A percentile compares a stretch with the other conserved stretches of the same genome.
Conservation (phyloP, 1,140 invertebrate genomes). For the Apis laboriosa region DNA sequence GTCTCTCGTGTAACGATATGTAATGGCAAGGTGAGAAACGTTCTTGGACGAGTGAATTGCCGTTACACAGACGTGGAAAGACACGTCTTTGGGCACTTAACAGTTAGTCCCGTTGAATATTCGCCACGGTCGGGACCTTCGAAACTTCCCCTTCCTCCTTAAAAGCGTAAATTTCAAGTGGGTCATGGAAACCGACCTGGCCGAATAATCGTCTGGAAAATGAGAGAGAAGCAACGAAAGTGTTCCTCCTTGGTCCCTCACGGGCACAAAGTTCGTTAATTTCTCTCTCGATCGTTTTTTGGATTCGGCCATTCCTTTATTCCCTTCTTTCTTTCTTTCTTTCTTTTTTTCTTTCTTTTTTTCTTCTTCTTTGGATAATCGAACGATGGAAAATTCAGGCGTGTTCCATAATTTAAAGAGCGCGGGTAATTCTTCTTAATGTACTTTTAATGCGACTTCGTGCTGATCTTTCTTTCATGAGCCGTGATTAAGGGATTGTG, state of each 20-base stretch:
- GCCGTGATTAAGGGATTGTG: background rate
- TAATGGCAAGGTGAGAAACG: slow-evolving; percentile 2
- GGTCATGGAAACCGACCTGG: slow-evolving; percentile 47
- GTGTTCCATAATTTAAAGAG: too few relatives aligned
- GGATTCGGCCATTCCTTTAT: background rate
- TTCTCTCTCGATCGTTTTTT: background rate
- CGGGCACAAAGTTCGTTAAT: slow-evolving; percentile 23
- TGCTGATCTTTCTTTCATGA: background rate
- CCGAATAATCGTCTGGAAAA: slow-evolving; percentile 35
- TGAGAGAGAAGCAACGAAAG: slow-evolving; percentile 32
- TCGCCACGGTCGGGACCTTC: slow-evolving; percentile 1
- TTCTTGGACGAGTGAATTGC: slow-evolving; percentile 17
- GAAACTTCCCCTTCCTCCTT: background rate
- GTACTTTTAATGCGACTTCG: slow-evolving; percentile 19
- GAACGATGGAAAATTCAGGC: background rate
- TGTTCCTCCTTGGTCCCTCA: slow-evolving; percentile 2
- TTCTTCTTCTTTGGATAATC: background rate
- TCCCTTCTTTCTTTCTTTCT: background rate
- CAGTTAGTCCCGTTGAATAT: slow-evolving; percentile 26
- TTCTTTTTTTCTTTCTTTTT: background rate
- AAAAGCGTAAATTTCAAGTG: slow-evolving; percentile 38
- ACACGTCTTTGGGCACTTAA: slow-evolving; percentile 19
- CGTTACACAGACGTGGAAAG: background rate
- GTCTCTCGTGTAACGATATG: too few relatives aligned
- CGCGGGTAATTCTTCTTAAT: slow-evolving; percentile 11